A percentile compares a stretch with the other conserved stretches of the same genome.
Evolutionary conservation across 2,888 invertebrate species (phyloP).

Genomic region (Agonopterix arenella): DNA sequence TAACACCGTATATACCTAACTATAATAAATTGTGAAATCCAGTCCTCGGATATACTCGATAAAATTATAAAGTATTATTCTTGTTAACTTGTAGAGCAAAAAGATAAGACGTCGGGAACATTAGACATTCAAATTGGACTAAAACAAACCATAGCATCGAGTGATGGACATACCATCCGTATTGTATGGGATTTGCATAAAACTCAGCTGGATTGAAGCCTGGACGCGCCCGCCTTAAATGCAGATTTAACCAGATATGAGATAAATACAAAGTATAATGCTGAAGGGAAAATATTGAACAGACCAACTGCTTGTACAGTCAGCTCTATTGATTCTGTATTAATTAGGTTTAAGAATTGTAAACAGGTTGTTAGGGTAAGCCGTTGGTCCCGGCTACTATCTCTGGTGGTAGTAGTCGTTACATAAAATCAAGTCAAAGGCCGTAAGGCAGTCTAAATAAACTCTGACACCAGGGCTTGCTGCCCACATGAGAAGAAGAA

Average conservation of each 20-base stretch:
- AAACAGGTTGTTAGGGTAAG: too few relatives aligned
- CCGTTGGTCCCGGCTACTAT: too few relatives aligned
- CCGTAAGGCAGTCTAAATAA: too few relatives aligned
- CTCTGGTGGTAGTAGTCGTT: too few relatives aligned
- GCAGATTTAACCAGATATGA: conserved; percentile 48
- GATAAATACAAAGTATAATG: conserved; percentile 34
- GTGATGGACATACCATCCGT: conserved; percentile 70
- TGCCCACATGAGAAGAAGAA: too few relatives aligned
- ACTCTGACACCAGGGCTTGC: too few relatives aligned
- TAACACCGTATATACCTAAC: too few relatives aligned
- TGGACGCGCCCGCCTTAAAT: conserved; percentile 51
- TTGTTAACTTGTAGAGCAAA: conserved; percentile 28
- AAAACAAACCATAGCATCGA: conserved; percentile 46
- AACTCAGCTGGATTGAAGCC: conserved; percentile 38
- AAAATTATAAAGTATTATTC: too few relatives aligned
- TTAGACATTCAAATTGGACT: conserved; percentile 69
- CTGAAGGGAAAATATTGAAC: conserved; percentile 27
- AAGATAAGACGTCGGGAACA: conserved; percentile 25
- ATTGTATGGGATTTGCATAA: conserved; percentile 64
- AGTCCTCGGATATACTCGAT: too few relatives aligned
- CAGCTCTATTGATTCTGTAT: background rate
- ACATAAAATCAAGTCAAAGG: too few relatives aligned
- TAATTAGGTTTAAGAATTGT: too few relatives aligned
- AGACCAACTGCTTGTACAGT: conserved; percentile 1
- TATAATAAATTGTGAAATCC: too few relatives aligned